These are phyloP conservation scores for Podilymbus podiceps DNA, from an alignment of 2,113 vertebrate genomes.

Conservation along the genomic window DNA sequence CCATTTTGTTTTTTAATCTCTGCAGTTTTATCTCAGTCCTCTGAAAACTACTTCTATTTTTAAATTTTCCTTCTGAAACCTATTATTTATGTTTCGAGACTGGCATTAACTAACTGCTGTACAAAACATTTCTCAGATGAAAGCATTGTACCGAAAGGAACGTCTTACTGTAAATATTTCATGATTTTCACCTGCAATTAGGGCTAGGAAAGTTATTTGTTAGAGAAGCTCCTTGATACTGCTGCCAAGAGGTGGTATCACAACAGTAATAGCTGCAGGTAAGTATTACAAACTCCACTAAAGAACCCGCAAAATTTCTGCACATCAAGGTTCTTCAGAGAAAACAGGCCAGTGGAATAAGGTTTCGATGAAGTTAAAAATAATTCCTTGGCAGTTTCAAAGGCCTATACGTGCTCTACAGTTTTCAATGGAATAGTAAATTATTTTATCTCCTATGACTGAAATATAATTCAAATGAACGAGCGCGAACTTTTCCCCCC, in stretches of 20 bases:
- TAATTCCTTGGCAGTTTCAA: conserved; percentile 42
- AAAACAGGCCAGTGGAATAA: neutral
- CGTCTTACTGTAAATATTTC: conserved; percentile 47
- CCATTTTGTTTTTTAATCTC: neutral
- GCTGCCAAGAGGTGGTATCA: conserved; percentile 51
- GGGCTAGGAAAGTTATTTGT: conserved; percentile 18
- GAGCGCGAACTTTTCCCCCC: neutral
- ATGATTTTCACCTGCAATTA: conserved; percentile 23
- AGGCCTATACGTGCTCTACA: neutral
- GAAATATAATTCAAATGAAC: conserved; percentile 39
- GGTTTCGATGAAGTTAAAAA: conserved; percentile 51
- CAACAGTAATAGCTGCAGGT: conserved; percentile 37
- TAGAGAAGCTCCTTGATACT: conserved; percentile 37
- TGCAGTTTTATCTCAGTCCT: neutral
- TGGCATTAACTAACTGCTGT: conserved; percentile 9
- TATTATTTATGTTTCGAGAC: conserved; percentile 38
- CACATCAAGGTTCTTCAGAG: conserved; percentile 21
- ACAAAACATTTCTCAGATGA: neutral
- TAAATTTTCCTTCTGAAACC: neutral
- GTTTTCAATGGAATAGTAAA: conserved; percentile 31
- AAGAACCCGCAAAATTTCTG: conserved; percentile 14
- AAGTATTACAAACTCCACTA: conserved; percentile 7
- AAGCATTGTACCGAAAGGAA: neutral
- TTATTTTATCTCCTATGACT: conserved; percentile 38
- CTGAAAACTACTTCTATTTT: neutral